These are phyloP conservation scores for Onychomys leucogaster DNA, from an alignment of 2,797 vertebrate species.

Conservation along the genomic window DNA sequence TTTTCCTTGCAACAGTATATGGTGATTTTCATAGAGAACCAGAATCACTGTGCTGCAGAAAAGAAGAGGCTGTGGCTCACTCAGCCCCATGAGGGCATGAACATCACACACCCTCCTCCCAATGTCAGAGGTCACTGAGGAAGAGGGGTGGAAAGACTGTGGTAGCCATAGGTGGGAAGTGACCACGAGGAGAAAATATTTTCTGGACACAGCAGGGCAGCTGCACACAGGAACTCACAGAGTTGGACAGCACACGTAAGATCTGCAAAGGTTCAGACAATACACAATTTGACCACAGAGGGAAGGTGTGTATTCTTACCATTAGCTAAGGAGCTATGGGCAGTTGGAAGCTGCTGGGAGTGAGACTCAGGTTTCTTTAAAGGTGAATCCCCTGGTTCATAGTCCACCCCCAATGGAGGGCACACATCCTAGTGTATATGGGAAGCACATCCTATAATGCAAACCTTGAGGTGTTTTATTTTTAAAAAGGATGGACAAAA, in stretches of 20 bases:
- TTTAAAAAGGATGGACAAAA: too few species aligned
- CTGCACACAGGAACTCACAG: background rate
- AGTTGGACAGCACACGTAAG: background rate
- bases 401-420: background rate
- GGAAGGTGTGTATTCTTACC: background rate
- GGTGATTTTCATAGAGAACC: too few species aligned
- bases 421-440: background rate
- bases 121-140: too few species aligned
- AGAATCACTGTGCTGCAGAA: too few species aligned
- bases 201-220: background rate
- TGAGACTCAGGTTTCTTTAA: too few species aligned
- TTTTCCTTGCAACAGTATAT: too few species aligned
- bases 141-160: too few species aligned
- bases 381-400: fast-evolving
- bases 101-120: too few species aligned
- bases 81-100: too few species aligned
- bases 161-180: too few species aligned
- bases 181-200: background rate
- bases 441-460: too few species aligned
- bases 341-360: background rate
- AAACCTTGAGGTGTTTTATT: background rate
- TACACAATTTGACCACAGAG: background rate
- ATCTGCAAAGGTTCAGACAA: background rate
- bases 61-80: too few species aligned
- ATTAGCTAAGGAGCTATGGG: background rate